A percentile compares a stretch with the other conserved stretches of the same genome.
phyloP scores from a whole-genome alignment of 2,113 vertebrate species.

The Actinemys pallida region DNA sequence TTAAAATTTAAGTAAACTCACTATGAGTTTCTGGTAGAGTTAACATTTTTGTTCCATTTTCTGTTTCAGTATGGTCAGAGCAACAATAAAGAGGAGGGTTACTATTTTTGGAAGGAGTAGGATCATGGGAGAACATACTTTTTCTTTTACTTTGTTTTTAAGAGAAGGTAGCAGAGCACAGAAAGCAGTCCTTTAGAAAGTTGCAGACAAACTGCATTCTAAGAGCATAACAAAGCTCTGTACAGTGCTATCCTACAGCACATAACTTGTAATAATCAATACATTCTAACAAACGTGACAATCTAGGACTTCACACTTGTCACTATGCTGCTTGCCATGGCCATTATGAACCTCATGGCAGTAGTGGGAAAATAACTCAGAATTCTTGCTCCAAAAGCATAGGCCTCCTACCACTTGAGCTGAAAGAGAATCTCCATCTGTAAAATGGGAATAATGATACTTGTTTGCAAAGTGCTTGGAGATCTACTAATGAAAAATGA shows the following conservation, averaged over 20 bases:
- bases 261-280: background rate
- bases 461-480: background rate
- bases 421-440: background rate
- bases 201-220: background rate
- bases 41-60: background rate
- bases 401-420: background rate
- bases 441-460: background rate
- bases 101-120: conserved; percentile 17
- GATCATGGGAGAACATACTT: background rate
- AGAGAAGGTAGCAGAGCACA: background rate
- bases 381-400: background rate
- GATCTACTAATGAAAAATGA: background rate
- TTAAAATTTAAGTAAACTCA: background rate
- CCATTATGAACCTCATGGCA: background rate
- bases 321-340: accelerated
- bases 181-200: background rate
- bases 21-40: background rate
- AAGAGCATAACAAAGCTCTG: background rate
- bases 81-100: background rate
- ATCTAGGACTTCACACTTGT: accelerated
- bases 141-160: too few relatives aligned
- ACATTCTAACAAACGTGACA: accelerated
- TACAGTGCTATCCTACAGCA: background rate
- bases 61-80: background rate
- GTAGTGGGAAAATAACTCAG: background rate